A percentile compares a stretch with the other conserved stretches of the same genome.
Evolutionary conservation across 2,888 invertebrate genomes (phyloP).

Genomic region (Anorthoa munda): DNA sequence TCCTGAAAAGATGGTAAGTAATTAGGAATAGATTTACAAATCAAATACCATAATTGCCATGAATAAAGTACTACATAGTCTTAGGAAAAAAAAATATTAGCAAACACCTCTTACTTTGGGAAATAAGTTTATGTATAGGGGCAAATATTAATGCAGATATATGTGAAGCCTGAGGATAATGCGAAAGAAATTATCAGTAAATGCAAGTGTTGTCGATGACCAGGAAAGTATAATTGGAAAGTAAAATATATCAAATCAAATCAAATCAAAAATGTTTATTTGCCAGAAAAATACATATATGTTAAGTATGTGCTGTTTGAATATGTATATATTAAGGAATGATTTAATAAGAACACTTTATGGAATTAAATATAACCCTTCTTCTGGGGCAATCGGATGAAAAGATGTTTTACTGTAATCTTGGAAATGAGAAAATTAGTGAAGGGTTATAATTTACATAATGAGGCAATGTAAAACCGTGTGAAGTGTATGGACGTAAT

Average conservation of each 20-base stretch:
- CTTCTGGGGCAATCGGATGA: neutral
- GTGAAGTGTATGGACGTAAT: too few relatives aligned
- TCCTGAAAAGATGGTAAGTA: slow-evolving; percentile 39
- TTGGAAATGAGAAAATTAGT: neutral
- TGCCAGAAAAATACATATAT: too few relatives aligned
- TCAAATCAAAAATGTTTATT: too few relatives aligned
- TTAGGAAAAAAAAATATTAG: neutral
- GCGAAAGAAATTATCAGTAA: too few relatives aligned
- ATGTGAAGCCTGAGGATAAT: too few relatives aligned
- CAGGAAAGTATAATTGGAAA: neutral
- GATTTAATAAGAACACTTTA: neutral
- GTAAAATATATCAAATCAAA: too few relatives aligned
- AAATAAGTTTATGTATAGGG: neutral
- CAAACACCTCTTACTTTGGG: too few relatives aligned
- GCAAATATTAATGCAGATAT: neutral
- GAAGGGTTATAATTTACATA: neutral
- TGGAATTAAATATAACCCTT: neutral
- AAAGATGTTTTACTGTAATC: too few relatives aligned
- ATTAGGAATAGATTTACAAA: neutral
- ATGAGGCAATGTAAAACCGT: neutral
- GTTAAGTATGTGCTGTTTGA: neutral
- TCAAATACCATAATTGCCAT: neutral
- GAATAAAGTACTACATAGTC: neutral
- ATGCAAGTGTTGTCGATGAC: neutral
- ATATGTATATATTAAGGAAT: neutral